Conservation (phyloP, 2,113 vertebrate species). For the Sus scrofa region DNA sequence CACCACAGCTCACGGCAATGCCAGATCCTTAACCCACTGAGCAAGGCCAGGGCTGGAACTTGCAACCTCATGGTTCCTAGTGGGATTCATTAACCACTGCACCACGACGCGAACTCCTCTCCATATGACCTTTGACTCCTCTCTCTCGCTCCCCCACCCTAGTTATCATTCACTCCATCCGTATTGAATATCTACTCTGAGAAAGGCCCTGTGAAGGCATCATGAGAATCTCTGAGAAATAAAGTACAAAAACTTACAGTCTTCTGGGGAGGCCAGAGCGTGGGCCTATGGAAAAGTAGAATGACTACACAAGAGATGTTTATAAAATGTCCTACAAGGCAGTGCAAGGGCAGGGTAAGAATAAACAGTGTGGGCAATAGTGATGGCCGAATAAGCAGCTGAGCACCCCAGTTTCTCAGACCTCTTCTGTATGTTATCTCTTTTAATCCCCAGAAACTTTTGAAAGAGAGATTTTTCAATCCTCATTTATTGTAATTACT, state of each 20-base stretch:
- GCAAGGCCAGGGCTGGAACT: too few relatives aligned
- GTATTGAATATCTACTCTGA: neutral
- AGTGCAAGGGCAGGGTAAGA: neutral
- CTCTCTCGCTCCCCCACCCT: neutral
- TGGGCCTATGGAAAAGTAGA: constrained; percentile 1
- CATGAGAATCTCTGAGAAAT: constrained; percentile 40
- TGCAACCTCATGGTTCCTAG: too few relatives aligned
- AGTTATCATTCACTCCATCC: constrained; percentile 63
- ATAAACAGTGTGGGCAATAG: neutral
- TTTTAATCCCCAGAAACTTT: neutral
- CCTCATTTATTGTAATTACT: neutral
- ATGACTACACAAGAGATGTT: neutral
- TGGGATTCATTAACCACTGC: too few relatives aligned
- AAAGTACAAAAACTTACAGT: neutral
- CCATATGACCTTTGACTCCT: constrained; percentile 64
- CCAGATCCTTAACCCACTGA: too few relatives aligned
- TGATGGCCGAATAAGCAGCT: neutral
- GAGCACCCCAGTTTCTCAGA: neutral
- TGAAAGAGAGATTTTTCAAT: constrained; percentile 13
- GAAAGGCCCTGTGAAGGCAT: constrained; percentile 6
- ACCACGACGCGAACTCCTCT: too few relatives aligned
- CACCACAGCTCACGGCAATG: too few relatives aligned
- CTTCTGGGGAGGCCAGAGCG: neutral
- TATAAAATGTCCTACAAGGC: neutral
- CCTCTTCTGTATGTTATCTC: neutral